Evolutionary conservation across 2,888 invertebrate species (phyloP).

Genomic region (Cheilosia scutellata): DNA sequence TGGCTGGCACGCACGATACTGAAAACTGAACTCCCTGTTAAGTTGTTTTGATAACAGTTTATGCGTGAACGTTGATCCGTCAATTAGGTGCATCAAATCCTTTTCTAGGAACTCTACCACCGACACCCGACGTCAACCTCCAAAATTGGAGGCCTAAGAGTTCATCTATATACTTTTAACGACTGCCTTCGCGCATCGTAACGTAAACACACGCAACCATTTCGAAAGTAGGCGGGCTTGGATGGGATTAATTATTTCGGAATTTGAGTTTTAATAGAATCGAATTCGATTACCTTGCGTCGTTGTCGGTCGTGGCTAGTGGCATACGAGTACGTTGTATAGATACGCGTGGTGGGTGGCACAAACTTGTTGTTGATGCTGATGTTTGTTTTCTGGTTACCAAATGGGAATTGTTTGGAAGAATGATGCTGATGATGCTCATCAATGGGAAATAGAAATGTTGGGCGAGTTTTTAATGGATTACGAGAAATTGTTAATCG

Average conservation of each 20-base stretch:
- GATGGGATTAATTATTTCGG: constrained; percentile 71
- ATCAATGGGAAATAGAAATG: constrained; percentile 62
- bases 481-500: constrained; percentile 70
- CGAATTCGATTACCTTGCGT: constrained; percentile 66
- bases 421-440: constrained; percentile 54
- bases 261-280: constrained; percentile 59
- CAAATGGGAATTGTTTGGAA: constrained; percentile 69
- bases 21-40: constrained; percentile 41
- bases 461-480: constrained; percentile 68
- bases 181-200: constrained; percentile 49
- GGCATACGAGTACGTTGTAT: not conserved
- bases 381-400: constrained; percentile 75
- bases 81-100: constrained; percentile 72
- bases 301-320: constrained; percentile 6
- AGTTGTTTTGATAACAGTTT: constrained; percentile 73
- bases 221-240: constrained; percentile 70
- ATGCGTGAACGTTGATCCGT: constrained; percentile 58
- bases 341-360: constrained; percentile 66
- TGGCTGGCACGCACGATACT: constrained; percentile 67
- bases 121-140: constrained; percentile 16
- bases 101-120: constrained; percentile 60
- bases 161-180: constrained; percentile 23
- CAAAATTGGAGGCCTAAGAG: constrained; percentile 15
- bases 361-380: constrained; percentile 55
- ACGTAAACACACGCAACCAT: constrained; percentile 39